Percentiles rank a stretch among this genome's conserved stretches.
phyloP scores from a whole-genome alignment of 1,140 invertebrate species.

The Lithobius niger region DNA sequence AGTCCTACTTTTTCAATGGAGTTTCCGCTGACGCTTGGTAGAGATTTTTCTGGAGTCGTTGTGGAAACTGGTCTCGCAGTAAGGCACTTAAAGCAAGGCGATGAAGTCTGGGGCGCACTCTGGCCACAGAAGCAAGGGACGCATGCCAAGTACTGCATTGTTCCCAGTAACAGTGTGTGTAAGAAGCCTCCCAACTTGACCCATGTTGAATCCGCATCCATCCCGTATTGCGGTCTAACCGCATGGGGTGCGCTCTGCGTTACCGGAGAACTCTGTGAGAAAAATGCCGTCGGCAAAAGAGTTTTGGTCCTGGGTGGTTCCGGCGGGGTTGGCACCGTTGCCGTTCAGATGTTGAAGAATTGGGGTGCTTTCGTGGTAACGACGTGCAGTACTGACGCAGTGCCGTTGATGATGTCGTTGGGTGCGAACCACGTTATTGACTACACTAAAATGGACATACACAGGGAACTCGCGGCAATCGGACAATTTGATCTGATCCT shows the following conservation, averaged over 20 bases:
- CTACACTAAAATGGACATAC: constrained; percentile 50
- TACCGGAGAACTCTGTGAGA: background rate
- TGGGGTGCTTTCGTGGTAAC: constrained; percentile 57
- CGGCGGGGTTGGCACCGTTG: constrained; percentile 74
- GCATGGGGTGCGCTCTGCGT: constrained; percentile 28
- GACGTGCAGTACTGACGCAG: constrained; percentile 58
- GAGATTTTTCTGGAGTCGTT: constrained; percentile 33
- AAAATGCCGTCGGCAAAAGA: constrained; percentile 28
- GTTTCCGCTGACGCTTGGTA: constrained; percentile 66
- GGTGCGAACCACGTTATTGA: constrained; percentile 65
- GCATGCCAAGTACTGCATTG: constrained; percentile 58
- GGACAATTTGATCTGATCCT: constrained; percentile 72
- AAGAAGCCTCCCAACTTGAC: constrained; percentile 49
- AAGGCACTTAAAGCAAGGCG: background rate
- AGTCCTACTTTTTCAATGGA: constrained; percentile 23
- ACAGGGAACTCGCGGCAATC: constrained; percentile 41
- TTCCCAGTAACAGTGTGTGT: constrained; percentile 46
- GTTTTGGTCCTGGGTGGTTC: constrained; percentile 75
- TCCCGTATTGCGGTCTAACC: constrained; percentile 69
- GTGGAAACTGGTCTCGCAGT: background rate
- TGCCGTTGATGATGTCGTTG: constrained; percentile 48
- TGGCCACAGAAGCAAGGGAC: constrained; percentile 52
- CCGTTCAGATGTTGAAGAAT: constrained; percentile 65
- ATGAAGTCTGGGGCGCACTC: constrained; percentile 53
- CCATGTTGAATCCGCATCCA: constrained; percentile 53